A percentile compares a stretch with the other conserved stretches of the same genome.
These are phyloP conservation scores for Eristalis tenax DNA, from an alignment of 2,888 invertebrate genomes.

Conservation along the genomic window DNA sequence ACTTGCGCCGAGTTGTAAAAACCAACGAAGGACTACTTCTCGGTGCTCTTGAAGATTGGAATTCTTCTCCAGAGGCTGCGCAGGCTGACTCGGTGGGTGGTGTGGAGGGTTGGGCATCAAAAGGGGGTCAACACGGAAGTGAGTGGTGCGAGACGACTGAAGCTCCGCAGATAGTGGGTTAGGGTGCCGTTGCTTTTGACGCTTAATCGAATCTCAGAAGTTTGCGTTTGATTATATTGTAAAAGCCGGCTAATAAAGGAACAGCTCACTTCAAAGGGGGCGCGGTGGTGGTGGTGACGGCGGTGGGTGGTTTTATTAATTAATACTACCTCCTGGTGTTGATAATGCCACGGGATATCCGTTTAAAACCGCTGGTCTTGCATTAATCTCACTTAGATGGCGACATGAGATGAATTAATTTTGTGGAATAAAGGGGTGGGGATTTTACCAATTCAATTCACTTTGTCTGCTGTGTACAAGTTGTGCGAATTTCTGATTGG, in stretches of 20 bases:
- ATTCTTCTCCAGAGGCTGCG: not conserved
- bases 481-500: too few relatives aligned
- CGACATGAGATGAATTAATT: not conserved
- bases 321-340: conserved; percentile 13
- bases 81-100: not conserved
- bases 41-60: not conserved
- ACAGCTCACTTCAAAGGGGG: not conserved
- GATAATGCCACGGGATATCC: not conserved
- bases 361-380: conserved; percentile 5
- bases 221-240: conserved; percentile 59
- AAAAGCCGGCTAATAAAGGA: conserved; percentile 43
- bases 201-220: conserved; percentile 50
- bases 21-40: not conserved
- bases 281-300: not conserved
- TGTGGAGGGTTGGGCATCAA: not conserved
- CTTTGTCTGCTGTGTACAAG: not conserved
- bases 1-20: conserved; percentile 12
- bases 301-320: conserved; percentile 41
- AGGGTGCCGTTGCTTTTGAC: conserved; percentile 41
- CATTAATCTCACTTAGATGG: conserved; percentile 12
- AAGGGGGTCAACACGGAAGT: too few relatives aligned
- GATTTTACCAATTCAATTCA: not conserved
- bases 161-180: not conserved
- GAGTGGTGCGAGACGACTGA: too few relatives aligned
- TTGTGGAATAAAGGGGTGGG: not conserved